A percentile compares a stretch with the other conserved stretches of the same genome.
Evolutionary conservation across 2,888 invertebrate species (phyloP).

Genomic region (Fragum fragum): DNA sequence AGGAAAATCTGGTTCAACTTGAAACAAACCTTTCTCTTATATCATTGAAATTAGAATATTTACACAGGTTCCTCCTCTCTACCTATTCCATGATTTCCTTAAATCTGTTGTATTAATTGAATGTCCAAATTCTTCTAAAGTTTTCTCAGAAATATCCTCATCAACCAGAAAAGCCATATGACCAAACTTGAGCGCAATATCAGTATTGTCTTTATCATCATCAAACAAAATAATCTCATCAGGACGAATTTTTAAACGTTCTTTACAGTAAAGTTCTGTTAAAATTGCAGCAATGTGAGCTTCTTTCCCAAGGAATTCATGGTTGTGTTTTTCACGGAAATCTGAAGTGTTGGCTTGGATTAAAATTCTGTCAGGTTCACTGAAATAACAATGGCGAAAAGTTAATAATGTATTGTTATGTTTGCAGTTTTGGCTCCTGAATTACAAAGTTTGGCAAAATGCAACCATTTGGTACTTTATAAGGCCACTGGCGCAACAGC

Average conservation of each 20-base stretch:
- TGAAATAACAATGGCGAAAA: too few species aligned
- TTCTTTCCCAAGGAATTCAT: conserved; percentile 79
- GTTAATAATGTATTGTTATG: too few species aligned
- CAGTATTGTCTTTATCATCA: conserved; percentile 80
- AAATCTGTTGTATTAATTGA: conserved; percentile 50
- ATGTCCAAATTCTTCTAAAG: conserved; percentile 67
- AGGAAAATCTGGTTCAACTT: too few species aligned
- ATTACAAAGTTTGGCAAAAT: too few species aligned
- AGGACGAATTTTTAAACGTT: conserved; percentile 75
- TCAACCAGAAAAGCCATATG: conserved; percentile 78
- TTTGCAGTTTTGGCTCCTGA: too few species aligned
- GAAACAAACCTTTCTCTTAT: too few species aligned
- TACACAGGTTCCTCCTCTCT: conserved; percentile 20
- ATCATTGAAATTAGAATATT: too few species aligned
- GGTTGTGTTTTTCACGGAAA: conserved; percentile 74
- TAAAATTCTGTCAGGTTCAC: conserved; percentile 77
- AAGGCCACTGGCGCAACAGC: too few species aligned
- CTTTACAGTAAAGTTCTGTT: conserved; percentile 77
- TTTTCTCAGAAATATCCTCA: conserved; percentile 70
- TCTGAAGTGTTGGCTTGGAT: conserved; percentile 81
- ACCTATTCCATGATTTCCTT: conserved; percentile 54
- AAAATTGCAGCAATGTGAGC: conserved; percentile 80
- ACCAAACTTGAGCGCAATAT: conserved; percentile 80
- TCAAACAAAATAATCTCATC: conserved; percentile 81
- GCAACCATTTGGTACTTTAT: too few species aligned